Evolutionary conservation across 2,113 vertebrate genomes (phyloP).

Genomic region (Saguinus imperator): DNA sequence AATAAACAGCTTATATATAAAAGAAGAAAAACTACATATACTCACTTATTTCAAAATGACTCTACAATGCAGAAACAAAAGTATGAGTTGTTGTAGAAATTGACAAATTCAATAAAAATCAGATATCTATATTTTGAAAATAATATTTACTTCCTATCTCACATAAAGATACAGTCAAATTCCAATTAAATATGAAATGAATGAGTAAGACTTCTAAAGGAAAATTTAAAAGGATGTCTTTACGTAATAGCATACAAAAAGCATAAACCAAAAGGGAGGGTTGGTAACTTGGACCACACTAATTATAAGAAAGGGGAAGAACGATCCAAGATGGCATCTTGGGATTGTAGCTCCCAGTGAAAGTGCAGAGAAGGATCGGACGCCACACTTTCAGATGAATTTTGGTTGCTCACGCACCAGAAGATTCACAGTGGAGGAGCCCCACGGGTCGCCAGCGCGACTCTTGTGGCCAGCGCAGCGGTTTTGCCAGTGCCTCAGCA

Average conservation of each 20-base stretch:
- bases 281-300: not conserved
- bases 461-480: too few species aligned
- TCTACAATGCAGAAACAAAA: not conserved
- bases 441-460: too few species aligned
- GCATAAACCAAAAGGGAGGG: not conserved
- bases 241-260: not conserved
- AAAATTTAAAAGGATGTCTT: not conserved
- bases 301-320: slow-evolving; percentile 13
- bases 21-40: too few species aligned
- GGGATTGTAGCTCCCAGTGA: too few species aligned
- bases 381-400: too few species aligned
- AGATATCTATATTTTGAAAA: not conserved
- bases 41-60: not conserved
- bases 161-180: not conserved
- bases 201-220: not conserved
- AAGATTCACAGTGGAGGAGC: too few species aligned
- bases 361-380: too few species aligned
- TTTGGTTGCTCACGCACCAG: too few species aligned
- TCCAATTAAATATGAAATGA: not conserved
- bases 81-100: not conserved
- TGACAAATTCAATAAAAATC: not conserved
- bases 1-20: not conserved
- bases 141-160: not conserved
- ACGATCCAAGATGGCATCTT: too few species aligned
- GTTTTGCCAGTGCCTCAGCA: too few species aligned